Conservation (phyloP, 2,113 vertebrate genomes). For the Mustelus asterias region DNA sequence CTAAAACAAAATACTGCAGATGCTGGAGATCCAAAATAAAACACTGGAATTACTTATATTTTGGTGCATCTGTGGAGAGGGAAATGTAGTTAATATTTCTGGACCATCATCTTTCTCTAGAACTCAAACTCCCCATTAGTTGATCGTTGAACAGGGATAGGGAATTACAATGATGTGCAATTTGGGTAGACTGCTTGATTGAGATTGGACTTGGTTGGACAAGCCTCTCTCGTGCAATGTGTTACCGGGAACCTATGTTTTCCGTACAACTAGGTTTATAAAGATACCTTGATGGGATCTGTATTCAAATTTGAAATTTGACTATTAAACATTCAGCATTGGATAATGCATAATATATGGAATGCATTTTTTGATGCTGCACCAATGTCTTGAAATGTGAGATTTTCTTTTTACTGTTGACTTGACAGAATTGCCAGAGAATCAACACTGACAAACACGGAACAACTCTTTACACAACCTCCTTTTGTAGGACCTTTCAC, state of each 20-base stretch:
- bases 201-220: not conserved
- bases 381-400: not conserved
- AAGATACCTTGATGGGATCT: not conserved
- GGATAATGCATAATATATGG: not conserved
- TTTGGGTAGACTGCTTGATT: not conserved
- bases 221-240: not conserved
- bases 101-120: too few relatives aligned
- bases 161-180: not conserved
- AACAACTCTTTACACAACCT: not conserved
- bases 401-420: conserved; percentile 7
- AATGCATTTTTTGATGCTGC: not conserved
- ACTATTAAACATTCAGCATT: not conserved
- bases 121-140: not conserved
- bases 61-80: not conserved
- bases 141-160: not conserved
- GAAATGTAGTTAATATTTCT: too few relatives aligned
- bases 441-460: not conserved
- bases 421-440: conserved; percentile 22
- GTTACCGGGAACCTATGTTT: not conserved
- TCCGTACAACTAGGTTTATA: not conserved
- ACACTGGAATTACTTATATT: too few relatives aligned
- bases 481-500: not conserved
- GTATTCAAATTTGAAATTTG: not conserved
- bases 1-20: not conserved
- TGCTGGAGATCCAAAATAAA: not conserved